Conservation (phyloP, 1,140 invertebrate species). For the Drosophila varians region DNA sequence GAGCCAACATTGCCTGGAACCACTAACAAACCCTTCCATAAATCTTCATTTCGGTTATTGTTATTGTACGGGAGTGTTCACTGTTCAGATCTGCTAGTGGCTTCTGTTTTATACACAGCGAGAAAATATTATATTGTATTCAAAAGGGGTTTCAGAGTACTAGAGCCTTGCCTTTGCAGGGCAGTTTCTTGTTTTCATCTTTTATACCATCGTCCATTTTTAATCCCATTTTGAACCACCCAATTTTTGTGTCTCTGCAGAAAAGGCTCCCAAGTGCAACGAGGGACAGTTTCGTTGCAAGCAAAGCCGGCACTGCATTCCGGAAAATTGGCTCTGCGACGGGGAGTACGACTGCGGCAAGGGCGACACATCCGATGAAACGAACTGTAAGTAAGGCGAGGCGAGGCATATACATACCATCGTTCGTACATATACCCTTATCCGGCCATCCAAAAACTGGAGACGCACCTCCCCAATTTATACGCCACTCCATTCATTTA, state of each 20-base stretch:
- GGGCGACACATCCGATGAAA: slow-evolving; percentile 72
- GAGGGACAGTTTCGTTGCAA: slow-evolving; percentile 87
- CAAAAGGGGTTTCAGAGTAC: too few species aligned
- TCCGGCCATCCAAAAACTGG: neutral
- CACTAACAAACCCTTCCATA: slow-evolving; percentile 71
- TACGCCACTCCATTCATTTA: neutral
- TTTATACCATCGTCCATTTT: too few species aligned
- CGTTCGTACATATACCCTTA: neutral
- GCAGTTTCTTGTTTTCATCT: neutral
- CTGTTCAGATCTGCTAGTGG: slow-evolving; percentile 15
- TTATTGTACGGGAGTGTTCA: slow-evolving; percentile 52
- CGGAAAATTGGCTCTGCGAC: slow-evolving; percentile 90
- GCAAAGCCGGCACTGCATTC: slow-evolving; percentile 87
- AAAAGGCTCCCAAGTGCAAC: slow-evolving; percentile 76
- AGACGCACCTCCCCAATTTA: neutral
- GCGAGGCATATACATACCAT: neutral
- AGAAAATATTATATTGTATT: neutral
- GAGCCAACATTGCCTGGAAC: slow-evolving; percentile 12
- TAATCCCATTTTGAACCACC: too few species aligned
- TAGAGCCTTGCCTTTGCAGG: too few species aligned
- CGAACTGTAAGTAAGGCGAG: slow-evolving; percentile 64
- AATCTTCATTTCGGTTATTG: slow-evolving; percentile 80
- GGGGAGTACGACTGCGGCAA: slow-evolving; percentile 82
- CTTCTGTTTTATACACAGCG: slow-evolving; percentile 2
- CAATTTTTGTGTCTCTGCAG: slow-evolving; percentile 41